phyloP scores from a whole-genome alignment of 1,140 invertebrate genomes.

The Saxidomus purpurata region DNA sequence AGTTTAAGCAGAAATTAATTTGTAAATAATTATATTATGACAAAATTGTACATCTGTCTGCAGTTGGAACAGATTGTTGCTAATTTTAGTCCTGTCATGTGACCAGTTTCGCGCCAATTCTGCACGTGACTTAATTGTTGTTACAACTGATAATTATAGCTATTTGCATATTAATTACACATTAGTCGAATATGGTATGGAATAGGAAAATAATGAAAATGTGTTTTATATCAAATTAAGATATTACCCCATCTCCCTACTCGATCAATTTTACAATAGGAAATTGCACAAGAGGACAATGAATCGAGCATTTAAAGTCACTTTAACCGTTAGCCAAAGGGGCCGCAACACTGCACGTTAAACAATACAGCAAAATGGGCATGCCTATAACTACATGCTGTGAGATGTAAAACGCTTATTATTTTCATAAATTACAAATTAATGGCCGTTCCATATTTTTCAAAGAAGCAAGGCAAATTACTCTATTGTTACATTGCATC shows the following conservation, averaged over 20 bases:
- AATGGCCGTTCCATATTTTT: no score
- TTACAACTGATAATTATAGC: constrained; percentile 20
- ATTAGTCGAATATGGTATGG: neutral
- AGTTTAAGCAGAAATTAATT: constrained; percentile 35
- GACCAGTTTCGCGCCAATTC: neutral
- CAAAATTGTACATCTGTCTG: constrained; percentile 36
- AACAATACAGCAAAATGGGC: no score
- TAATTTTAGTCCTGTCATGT: constrained; percentile 39
- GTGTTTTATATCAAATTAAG: constrained; percentile 47
- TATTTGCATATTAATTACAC: constrained; percentile 40
- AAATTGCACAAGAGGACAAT: neutral
- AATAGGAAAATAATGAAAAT: constrained; percentile 41
- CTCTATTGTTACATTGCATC: no score
- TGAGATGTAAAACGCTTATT: no score
- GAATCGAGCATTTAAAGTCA: neutral
- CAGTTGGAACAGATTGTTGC: constrained; percentile 28
- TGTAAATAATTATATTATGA: constrained; percentile 32
- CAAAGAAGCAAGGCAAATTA: no score
- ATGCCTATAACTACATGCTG: no score
- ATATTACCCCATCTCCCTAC: neutral
- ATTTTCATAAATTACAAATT: no score
- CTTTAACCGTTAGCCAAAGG: neutral
- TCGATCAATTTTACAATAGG: neutral
- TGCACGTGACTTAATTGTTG: constrained; percentile 47
- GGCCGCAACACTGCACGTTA: neutral